phyloP scores from a whole-genome alignment of 2,797 vertebrate genomes.

The Pampus argenteus region DNA sequence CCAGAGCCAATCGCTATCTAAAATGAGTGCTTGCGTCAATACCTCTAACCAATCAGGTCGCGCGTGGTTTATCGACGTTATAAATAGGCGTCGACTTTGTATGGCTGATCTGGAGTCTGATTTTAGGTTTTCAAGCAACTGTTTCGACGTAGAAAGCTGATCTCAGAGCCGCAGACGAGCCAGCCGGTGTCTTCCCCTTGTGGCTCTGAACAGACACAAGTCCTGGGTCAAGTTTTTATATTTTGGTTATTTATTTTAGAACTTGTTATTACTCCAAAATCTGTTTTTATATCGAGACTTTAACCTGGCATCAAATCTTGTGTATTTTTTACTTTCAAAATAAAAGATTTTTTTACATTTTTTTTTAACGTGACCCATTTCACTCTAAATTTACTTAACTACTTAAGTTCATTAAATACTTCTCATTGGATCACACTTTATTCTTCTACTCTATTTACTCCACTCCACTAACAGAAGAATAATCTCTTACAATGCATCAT shows the following conservation, averaged over 20 bases:
- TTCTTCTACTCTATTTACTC: neutral
- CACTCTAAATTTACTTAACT: neutral
- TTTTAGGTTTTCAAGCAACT: neutral
- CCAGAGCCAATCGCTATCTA: constrained; percentile 32
- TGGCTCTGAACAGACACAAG: constrained; percentile 19
- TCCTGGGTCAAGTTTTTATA: neutral
- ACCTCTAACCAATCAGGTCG: constrained; percentile 58
- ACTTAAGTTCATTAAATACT: neutral
- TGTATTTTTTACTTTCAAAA: neutral
- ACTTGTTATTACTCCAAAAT: neutral
- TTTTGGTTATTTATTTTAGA: neutral
- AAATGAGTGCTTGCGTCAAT: constrained; percentile 68
- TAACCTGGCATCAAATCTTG: neutral
- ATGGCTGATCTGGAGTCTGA: constrained; percentile 47
- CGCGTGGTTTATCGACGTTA: constrained; percentile 60
- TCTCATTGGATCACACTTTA: neutral
- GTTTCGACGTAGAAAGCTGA: constrained; percentile 29
- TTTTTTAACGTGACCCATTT: neutral
- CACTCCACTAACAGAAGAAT: neutral
- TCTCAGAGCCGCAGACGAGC: constrained; percentile 38
- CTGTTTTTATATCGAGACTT: neutral
- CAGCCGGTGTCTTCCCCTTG: constrained; percentile 2
- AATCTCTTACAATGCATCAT: neutral
- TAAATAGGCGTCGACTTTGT: constrained; percentile 60
- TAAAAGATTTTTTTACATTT: neutral